Evolutionary conservation across 2,888 invertebrate species (phyloP), one percentile per base, ranked within the genome.

Genomic region (Plagiodera versicolora): DNA sequence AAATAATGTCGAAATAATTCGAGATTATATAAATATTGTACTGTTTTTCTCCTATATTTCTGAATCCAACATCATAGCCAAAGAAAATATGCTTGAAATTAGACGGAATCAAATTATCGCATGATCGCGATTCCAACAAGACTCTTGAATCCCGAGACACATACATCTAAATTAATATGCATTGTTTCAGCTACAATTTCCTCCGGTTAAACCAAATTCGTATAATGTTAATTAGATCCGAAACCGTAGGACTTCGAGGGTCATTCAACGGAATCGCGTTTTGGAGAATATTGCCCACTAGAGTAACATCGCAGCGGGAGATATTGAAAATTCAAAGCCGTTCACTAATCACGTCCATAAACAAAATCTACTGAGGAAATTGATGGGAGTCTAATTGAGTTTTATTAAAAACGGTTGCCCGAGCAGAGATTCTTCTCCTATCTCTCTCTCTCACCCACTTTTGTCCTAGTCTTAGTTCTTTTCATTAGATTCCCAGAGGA

Each of bases 361-460:
- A 60, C 63, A 57, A 68, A 68, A 69, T 67, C 65, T 67, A 64
- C 63, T 61, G 61, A 69, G 65, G 63, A 67, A 65, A 68, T 70
- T 69, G 69, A 69, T 67, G 58, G 58, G 67, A 65, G 60, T 4
- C 57, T 65, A 68, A 68, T 68, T 68, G 67, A 66, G 67, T 68
- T 69, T 67, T 60, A 59, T 68, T 66, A 52, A 64, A 61, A 53
- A 61, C 24, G 45, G 39, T 14, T 39, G 39, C 45, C 58, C 19
- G 52, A 28, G 47, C 30, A 14, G 11, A 14, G 39, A 52, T 39
- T 24, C 3, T 24, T 5, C 6, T 5, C 6, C 3, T 24, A 24
- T 24, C 3, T 24, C 24, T 24, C 24, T 24, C 24, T 24, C n/a
- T 39, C 39, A 6, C 28, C 28, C 28, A 6, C 28, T 32, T 2